phyloP scores from a whole-genome alignment of 1,140 invertebrate species.

The Geopemphigus sp. region DNA sequence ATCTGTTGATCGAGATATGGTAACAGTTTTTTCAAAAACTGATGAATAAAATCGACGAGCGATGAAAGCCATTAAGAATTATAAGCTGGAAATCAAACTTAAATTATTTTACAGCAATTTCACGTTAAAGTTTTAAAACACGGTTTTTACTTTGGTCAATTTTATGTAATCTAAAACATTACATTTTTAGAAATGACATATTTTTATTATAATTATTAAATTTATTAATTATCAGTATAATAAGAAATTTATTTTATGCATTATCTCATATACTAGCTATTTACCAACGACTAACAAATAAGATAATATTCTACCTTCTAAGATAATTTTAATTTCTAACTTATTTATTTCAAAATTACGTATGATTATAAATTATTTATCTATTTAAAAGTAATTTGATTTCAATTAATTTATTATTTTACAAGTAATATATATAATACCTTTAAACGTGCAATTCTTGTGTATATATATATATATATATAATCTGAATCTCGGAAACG shows the following conservation, averaged over 20 bases:
- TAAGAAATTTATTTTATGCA: background rate
- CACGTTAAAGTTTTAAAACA: background rate
- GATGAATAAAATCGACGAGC: slow-evolving; percentile 27
- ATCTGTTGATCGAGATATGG: slow-evolving; percentile 86
- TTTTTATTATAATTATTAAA: background rate
- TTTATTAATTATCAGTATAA: background rate
- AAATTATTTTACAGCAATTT: background rate
- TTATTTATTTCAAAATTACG: background rate
- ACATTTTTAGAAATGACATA: background rate
- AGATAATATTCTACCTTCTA: background rate
- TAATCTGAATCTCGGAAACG: too few species aligned
- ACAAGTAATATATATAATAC: too few species aligned
- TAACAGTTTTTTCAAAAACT: slow-evolving; percentile 73
- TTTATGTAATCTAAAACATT: background rate
- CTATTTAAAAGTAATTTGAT: background rate
- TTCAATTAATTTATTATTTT: background rate
- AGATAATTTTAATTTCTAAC: background rate
- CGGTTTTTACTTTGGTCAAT: background rate
- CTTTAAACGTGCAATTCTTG: too few species aligned
- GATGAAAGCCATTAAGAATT: slow-evolving; percentile 3
- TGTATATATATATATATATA: too few species aligned
- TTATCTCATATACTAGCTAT: background rate
- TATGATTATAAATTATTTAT: background rate
- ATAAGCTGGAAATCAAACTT: background rate
- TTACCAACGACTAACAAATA: background rate